A percentile compares a stretch with the other conserved stretches of the same genome.
Evolutionary conservation across 2,888 invertebrate genomes (phyloP).

Genomic region (Pocota personata): DNA sequence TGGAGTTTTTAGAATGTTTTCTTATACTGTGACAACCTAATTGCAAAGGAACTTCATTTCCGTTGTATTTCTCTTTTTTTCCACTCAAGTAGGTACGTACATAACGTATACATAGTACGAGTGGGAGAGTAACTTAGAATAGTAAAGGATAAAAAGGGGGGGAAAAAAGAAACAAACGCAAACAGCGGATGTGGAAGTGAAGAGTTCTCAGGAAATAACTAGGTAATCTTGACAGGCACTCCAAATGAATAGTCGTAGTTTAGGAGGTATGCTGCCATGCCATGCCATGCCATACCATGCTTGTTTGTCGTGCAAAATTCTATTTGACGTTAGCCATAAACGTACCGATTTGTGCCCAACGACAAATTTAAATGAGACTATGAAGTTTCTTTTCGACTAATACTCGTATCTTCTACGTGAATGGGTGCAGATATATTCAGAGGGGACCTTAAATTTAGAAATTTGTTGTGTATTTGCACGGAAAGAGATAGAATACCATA

Average conservation of each 20-base stretch:
- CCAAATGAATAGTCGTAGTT: conserved; percentile 70
- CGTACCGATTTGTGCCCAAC: background rate
- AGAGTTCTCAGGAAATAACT: conserved; percentile 73
- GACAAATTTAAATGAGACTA: conserved; percentile 12
- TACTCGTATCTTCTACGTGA: background rate
- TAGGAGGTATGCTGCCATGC: conserved; percentile 51
- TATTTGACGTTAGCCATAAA: conserved; percentile 13
- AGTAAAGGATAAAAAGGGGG: background rate
- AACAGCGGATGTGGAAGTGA: conserved; percentile 68
- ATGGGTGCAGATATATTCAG: conserved; percentile 23
- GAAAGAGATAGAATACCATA: background rate
- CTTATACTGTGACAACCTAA: conserved; percentile 69
- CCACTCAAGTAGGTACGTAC: background rate
- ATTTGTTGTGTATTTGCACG: background rate
- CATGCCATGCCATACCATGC: background rate
- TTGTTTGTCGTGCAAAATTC: conserved; percentile 26
- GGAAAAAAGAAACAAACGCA: conserved; percentile 12
- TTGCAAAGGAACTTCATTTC: conserved; percentile 67
- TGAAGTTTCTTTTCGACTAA: conserved; percentile 3
- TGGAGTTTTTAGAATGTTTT: conserved; percentile 56
- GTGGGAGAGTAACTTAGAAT: conserved; percentile 19
- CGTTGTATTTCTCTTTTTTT: conserved; percentile 3
- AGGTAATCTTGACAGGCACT: conserved; percentile 73
- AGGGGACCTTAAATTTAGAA: conserved; percentile 28
- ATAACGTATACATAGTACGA: background rate